A percentile compares a stretch with the other conserved stretches of the same genome.
These are phyloP conservation scores for Stictocephala bisonia DNA, from an alignment of 2,888 invertebrate genomes.

Conservation along the genomic window DNA sequence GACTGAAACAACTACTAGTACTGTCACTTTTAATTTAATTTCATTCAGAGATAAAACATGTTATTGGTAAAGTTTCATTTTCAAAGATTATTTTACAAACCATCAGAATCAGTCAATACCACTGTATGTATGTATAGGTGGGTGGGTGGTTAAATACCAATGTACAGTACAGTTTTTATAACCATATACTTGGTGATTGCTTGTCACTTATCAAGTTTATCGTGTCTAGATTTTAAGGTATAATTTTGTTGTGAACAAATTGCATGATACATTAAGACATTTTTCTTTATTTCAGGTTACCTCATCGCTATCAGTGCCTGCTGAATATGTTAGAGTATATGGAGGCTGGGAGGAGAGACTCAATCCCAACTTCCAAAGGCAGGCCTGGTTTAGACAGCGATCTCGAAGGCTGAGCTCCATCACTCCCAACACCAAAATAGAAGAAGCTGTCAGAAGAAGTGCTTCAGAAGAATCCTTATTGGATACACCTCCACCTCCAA, in stretches of 20 bases:
- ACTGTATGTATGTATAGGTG: too few relatives aligned
- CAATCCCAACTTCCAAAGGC: slow-evolving; percentile 65
- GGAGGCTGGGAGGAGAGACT: slow-evolving; percentile 72
- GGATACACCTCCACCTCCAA: slow-evolving; percentile 55
- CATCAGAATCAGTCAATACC: too few relatives aligned
- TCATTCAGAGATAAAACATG: too few relatives aligned
- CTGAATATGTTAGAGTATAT: slow-evolving; percentile 73
- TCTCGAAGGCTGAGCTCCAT: slow-evolving; percentile 59
- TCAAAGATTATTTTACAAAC: too few relatives aligned
- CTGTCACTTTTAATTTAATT: too few relatives aligned
- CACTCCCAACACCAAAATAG: slow-evolving; percentile 55
- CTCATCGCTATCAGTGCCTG: slow-evolving; percentile 65
- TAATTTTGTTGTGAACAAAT: background rate
- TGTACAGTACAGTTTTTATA: too few relatives aligned
- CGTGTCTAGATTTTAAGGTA: too few relatives aligned
- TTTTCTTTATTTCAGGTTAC: slow-evolving; percentile 55
- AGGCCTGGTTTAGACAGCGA: slow-evolving; percentile 67
- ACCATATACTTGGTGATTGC: too few relatives aligned
- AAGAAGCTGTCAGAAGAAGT: slow-evolving; percentile 62
- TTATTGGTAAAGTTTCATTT: too few relatives aligned
- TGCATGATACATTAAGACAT: background rate
- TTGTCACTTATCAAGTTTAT: too few relatives aligned
- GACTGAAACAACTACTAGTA: too few relatives aligned
- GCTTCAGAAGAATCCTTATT: slow-evolving; percentile 65
- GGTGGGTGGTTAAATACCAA: too few relatives aligned